Evolutionary conservation across 1,140 invertebrate species (phyloP), one percentile per base, ranked within the genome.

Genomic region (Drosophila sproati): DNA sequence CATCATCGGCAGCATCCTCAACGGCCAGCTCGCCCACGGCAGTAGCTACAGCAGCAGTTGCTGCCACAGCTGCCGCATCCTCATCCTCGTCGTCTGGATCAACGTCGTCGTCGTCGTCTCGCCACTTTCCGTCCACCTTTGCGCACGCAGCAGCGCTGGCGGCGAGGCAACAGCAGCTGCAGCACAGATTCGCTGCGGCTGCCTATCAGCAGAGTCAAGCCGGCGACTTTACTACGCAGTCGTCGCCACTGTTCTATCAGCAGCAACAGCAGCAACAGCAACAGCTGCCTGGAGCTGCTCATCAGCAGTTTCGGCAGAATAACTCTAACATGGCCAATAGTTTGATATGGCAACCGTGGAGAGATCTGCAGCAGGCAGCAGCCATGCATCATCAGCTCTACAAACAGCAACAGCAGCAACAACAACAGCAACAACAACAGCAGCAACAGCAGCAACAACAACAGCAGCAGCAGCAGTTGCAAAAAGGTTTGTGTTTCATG

Each of bases 321-420:
- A 79, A 81, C 43, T 80, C 91, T 6, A 91, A 85, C 62, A 82
- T 91, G 71, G 86, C 86, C 28, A 91, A 92, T 57, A 91, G 87
- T 67, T 74, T 92, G 31, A 56, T 92, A 3, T 92, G 91, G 91
- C 91, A 92, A 57, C 91, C 91, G 0, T 92, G 91, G 91, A 81
- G 81, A 10, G 91, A 92, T 72, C 64, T 92, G 8, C 85, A 91
- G 59, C 90, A 91, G 48, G 89, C 85, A 7, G 89, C 89, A 6
- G 90, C 90, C 31, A 86, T 91, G 66, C 90, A 91, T 54, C 90
- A 91, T 48, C 91, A 87, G 61, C 80, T 92, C 37, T 91, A 85
- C 76, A 80, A 74, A 52, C 90, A 92, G 43, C 90, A 91, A 28
- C 88, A 90, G 20, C 80, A 87, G 5, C 77, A 76, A 6, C 61